phyloP scores from a whole-genome alignment of 1,140 invertebrate species.

The Pseudomyrmex dendroicus region DNA sequence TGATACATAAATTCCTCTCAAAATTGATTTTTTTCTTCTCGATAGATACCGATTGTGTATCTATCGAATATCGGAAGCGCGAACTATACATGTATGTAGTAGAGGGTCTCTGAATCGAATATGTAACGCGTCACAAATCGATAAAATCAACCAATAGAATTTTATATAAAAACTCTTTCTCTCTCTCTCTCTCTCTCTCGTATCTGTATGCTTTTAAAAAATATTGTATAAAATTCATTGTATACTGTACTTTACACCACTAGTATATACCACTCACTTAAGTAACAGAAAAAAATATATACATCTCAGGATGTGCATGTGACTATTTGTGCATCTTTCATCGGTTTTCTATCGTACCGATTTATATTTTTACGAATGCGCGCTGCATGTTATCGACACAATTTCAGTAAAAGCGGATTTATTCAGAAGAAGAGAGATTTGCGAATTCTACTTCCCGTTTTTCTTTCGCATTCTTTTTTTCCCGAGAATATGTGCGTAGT shows the following conservation, averaged over 20 bases:
- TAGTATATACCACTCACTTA: too few species aligned
- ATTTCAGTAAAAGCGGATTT: not conserved
- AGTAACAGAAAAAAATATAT: not conserved
- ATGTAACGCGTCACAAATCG: not conserved
- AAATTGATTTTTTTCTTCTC: constrained; percentile 18
- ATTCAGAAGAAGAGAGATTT: not conserved
- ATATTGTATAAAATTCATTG: too few species aligned
- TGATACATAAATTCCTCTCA: not conserved
- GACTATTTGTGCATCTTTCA: not conserved
- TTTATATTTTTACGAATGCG: constrained; percentile 33
- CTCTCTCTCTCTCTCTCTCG: too few species aligned
- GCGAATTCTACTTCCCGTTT: not conserved
- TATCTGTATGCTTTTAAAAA: too few species aligned
- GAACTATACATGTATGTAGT: not conserved
- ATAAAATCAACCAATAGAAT: too few species aligned
- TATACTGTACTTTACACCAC: too few species aligned
- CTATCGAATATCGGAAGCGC: too few species aligned
- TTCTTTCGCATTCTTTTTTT: too few species aligned
- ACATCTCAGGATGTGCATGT: not conserved
- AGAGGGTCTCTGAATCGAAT: not conserved
- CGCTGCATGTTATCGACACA: not conserved
- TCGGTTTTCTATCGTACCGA: not conserved
- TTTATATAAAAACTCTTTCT: too few species aligned
- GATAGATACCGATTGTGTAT: not conserved
- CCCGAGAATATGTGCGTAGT: not conserved